A percentile compares a stretch with the other conserved stretches of the same genome.
Evolutionary conservation across 2,888 invertebrate species (phyloP).

Genomic region (Athalia rosae): DNA sequence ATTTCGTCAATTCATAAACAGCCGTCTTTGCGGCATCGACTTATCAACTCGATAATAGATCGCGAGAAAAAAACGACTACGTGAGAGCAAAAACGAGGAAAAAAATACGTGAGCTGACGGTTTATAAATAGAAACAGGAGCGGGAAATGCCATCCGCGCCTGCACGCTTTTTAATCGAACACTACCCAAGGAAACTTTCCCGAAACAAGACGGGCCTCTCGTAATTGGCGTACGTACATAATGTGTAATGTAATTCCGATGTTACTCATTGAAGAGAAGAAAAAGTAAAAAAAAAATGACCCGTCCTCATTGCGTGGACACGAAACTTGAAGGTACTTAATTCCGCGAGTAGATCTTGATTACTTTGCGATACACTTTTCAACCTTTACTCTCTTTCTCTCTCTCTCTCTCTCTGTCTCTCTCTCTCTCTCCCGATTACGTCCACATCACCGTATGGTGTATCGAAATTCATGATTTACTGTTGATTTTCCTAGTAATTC

Average conservation of each 20-base stretch:
- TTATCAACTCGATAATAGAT: too few relatives aligned
- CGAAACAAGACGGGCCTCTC: not conserved
- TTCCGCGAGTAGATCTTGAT: not conserved
- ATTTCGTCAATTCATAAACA: too few relatives aligned
- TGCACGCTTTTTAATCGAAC: not conserved
- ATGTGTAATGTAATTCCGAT: not conserved
- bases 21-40: too few relatives aligned
- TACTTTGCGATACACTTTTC: slow-evolving; percentile 14
- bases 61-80: too few relatives aligned
- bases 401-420: too few relatives aligned
- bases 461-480: not conserved
- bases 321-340: not conserved
- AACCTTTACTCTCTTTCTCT: slow-evolving; percentile 22
- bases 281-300: not conserved
- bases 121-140: not conserved
- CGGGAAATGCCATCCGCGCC: not conserved
- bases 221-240: not conserved
- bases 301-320: not conserved
- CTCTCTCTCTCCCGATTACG: too few relatives aligned
- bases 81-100: not conserved
- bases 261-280: not conserved
- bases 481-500: too few relatives aligned
- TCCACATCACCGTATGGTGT: not conserved
- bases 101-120: not conserved
- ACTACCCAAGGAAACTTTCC: slow-evolving; percentile 6